Evolutionary conservation across 2,113 vertebrate species (phyloP).

Genomic region (Brachirus orientalis): DNA sequence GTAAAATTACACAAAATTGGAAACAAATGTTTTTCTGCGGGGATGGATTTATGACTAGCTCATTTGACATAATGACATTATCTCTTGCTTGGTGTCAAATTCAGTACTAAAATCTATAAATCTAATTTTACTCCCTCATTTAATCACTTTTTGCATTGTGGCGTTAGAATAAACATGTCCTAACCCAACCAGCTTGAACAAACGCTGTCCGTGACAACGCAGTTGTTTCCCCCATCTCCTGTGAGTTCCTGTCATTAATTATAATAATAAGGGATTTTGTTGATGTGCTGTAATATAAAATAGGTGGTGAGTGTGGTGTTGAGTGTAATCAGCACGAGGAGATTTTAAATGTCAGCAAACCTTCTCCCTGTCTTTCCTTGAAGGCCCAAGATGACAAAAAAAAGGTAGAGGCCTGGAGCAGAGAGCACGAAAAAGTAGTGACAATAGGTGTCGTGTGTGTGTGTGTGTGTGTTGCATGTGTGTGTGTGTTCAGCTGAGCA

Average conservation of each 20-base stretch:
- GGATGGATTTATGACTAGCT: background rate
- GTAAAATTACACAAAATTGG: too few relatives aligned
- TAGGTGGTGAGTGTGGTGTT: too few relatives aligned
- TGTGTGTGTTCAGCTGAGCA: background rate
- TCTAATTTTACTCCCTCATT: background rate
- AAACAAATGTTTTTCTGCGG: background rate
- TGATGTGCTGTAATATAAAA: background rate
- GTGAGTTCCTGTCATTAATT: slow-evolving; percentile 8
- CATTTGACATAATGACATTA: background rate
- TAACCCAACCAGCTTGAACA: background rate
- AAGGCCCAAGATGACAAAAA: background rate
- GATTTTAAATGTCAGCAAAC: slow-evolving; percentile 22
- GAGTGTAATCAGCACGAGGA: slow-evolving; percentile 1
- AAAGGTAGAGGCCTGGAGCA: background rate
- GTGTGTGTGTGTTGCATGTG: background rate
- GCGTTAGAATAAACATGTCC: background rate
- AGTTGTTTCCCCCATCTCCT: background rate
- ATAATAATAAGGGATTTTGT: background rate
- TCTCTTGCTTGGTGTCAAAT: background rate
- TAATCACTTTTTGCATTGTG: too few relatives aligned
- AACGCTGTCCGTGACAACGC: background rate
- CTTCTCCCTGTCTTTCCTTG: background rate
- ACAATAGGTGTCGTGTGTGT: slow-evolving; percentile 1
- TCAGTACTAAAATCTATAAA: slow-evolving; percentile 1
- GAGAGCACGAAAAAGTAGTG: slow-evolving; percentile 14